Conservation (phyloP, 2,888 invertebrate genomes). For the Autographa pulchrina region DNA sequence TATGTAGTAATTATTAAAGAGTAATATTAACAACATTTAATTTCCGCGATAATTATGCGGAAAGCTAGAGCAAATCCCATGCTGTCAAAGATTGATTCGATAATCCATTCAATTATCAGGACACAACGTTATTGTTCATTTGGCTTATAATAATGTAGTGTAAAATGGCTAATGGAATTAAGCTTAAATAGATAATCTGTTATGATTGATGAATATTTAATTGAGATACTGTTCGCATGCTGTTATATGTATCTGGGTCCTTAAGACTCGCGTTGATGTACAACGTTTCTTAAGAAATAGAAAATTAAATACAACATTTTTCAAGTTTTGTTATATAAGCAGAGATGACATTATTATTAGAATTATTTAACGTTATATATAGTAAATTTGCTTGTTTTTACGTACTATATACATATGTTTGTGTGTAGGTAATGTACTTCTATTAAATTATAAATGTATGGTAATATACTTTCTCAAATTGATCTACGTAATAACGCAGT, state of each 20-base stretch:
- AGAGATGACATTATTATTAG: too few relatives aligned
- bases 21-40: background rate
- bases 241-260: background rate
- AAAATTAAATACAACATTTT: too few relatives aligned
- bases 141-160: conserved; percentile 4
- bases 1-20: too few relatives aligned
- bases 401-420: too few relatives aligned
- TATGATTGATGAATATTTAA: conserved; percentile 5
- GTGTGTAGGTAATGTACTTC: too few relatives aligned
- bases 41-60: background rate
- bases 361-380: too few relatives aligned
- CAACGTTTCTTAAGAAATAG: too few relatives aligned
- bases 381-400: too few relatives aligned
- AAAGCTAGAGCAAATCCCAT: background rate
- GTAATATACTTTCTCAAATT: background rate
- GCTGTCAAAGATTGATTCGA: conserved; percentile 6
- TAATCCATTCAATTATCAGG: conserved; percentile 7
- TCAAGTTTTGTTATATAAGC: too few relatives aligned
- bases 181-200: background rate
- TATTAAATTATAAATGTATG: background rate
- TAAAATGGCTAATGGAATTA: background rate
- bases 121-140: background rate
- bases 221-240: background rate
- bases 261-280: too few relatives aligned
- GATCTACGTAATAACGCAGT: background rate